Percentiles rank a stretch among this genome's conserved stretches.
phyloP scores from a whole-genome alignment of 2,797 vertebrate species.

The Delichon dasypus region DNA sequence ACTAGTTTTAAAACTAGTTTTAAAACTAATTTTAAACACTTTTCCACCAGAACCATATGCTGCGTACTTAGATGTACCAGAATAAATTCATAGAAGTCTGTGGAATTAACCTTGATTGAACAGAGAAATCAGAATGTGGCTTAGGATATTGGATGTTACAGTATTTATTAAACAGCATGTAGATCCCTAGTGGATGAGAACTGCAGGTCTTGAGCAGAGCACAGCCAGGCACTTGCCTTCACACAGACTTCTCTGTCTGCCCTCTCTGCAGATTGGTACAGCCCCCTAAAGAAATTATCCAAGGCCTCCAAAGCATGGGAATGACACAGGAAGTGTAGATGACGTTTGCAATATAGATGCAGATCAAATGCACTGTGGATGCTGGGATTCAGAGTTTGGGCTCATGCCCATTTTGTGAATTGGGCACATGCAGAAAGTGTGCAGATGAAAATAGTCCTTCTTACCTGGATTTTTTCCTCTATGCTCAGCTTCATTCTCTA shows the following conservation, averaged over 20 bases:
- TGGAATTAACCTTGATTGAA: neutral
- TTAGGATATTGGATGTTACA: neutral
- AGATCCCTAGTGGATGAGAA: neutral
- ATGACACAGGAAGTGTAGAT: neutral
- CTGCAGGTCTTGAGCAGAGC: neutral
- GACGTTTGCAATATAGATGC: neutral
- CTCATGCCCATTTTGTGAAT: neutral
- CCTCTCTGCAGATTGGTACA: neutral
- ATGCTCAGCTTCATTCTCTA: neutral
- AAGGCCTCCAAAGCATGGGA: neutral
- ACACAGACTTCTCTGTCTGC: neutral
- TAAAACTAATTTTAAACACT: neutral
- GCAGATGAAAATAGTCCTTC: neutral
- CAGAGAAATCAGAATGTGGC: neutral
- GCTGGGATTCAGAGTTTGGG: neutral
- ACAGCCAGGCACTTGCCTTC: neutral
- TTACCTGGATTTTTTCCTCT: neutral
- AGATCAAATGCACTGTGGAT: neutral
- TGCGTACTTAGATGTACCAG: neutral
- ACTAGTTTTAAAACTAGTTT: neutral
- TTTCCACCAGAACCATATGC: neutral
- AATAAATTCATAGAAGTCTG: neutral
- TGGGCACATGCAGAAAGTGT: neutral
- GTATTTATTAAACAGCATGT: neutral
- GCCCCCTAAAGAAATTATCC: neutral